phyloP scores from a whole-genome alignment of 30 jellyfish, hydroid and myxozoan species.

The Chironex yamaguchii region DNA sequence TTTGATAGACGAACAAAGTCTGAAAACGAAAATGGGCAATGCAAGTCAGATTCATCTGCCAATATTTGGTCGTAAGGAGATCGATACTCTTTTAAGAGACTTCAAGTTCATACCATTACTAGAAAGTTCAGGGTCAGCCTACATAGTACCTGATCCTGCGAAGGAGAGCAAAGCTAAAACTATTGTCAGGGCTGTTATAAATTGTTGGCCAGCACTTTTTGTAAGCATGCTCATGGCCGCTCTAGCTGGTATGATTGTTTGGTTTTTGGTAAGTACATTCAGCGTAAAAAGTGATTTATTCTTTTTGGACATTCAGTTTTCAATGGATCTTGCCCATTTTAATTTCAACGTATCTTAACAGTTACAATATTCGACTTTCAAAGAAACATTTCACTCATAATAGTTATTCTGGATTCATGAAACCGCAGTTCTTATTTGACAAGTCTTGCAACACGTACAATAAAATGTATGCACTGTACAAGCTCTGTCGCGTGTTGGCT shows the following conservation, averaged over 20 bases:
- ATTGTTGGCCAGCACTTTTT: conserved; percentile 78
- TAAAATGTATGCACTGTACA: no score
- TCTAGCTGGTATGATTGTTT: conserved; percentile 55
- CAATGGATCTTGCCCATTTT: no score
- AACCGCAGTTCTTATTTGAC: no score
- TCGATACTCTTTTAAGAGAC: conserved; percentile 34
- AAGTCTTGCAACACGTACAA: no score
- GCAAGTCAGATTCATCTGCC: conserved; percentile 77
- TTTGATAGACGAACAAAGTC: conserved; percentile 64
- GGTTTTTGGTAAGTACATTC: conserved; percentile 64
- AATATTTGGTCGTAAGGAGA: conserved; percentile 33
- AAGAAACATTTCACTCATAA: no score
- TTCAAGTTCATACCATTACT: conserved; percentile 51
- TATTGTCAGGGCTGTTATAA: conserved; percentile 23
- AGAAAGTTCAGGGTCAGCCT: conserved; percentile 73
- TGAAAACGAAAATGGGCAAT: conserved; percentile 32
- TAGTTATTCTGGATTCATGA: no score
- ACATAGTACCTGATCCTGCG: conserved; percentile 40
- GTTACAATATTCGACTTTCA: no score
- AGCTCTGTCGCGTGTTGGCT: no score
- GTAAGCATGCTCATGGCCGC: conserved; percentile 66
- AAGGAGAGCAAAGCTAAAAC: conserved; percentile 23
- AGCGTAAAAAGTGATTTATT: no score
- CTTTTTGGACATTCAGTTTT: no score
- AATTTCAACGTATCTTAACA: no score